Base-by-base conservation (phyloP, 2,113 vertebrate genomes). In the Pachypanchax playfairii region DNA sequence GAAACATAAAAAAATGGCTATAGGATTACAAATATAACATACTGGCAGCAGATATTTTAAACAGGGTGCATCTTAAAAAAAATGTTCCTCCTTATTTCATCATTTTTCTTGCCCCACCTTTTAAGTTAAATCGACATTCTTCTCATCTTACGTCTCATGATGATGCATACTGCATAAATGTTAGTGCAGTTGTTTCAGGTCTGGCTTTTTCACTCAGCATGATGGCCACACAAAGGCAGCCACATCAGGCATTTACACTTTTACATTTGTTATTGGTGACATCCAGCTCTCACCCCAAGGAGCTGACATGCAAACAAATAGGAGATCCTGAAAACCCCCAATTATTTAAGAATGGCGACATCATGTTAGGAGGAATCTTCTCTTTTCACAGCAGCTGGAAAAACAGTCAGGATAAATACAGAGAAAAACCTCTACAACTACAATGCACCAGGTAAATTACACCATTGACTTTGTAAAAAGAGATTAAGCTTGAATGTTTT, bases 351-450 rank as follows among this genome's bases (percentile, higher is more conserved):
- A 54, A 85, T 14, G 90, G 88, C 4, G 78, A 88, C 59, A 84
- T 91, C 0, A 20, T 84, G 10, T 49, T 91, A 15, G 88, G 90
- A 50, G 90, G 79, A 6, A 84, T 89, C 12, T 87, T 90, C 14
- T 83, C 87, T 60, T 87, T 91, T 12, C 4, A 91, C 55, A 85
- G 77, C 38, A 88, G 71, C 42, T 89, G 80, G 81, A 78, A 66
- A 50, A 41, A 77, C 20, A 50, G 48, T 53, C 14, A 62, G 3
- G 61, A 80, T 0, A 49, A 55, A 46, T 91, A 75, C 49, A 60
- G 7, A 15, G 15, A 77, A 5, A 65, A 61, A 53, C 89, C 89
- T 21, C 38, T 14, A 31, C 71, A 75, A 21, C 73, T 89, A 18
- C 70, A 87, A 54, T 91, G 90, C 55, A 86, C 43, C 22, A 86